Evolutionary conservation across 1,140 invertebrate species (phyloP).

Genomic region (Pseudomyrmex gracilis): DNA sequence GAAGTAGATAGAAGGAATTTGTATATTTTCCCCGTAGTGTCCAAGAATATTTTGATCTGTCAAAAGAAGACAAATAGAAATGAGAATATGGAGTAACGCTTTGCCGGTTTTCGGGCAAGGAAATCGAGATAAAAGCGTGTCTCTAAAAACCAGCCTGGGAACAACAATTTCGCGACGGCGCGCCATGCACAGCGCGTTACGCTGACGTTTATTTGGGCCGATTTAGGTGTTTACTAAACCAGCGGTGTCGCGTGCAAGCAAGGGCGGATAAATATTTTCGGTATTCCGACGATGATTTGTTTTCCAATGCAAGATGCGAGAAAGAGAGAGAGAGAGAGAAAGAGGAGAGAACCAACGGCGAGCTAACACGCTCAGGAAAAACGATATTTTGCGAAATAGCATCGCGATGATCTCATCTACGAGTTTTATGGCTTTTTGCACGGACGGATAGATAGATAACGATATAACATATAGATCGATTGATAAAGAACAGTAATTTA

Average conservation of each 20-base stretch:
- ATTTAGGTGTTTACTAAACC: slow-evolving; percentile 68
- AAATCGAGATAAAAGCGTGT: slow-evolving; percentile 64
- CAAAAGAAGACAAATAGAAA: not conserved
- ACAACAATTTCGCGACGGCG: slow-evolving; percentile 46
- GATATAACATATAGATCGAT: not conserved
- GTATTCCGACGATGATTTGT: slow-evolving; percentile 34
- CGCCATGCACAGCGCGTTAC: slow-evolving; percentile 12
- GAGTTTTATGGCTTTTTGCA: not conserved
- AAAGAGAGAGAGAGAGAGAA: no score
- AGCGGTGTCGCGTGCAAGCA: slow-evolving; percentile 32
- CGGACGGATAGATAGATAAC: slow-evolving; percentile 13
- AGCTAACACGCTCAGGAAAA: slow-evolving; percentile 36
- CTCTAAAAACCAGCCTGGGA: slow-evolving; percentile 26
- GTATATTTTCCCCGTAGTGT: not conserved
- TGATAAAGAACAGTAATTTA: not conserved
- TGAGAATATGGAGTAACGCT: not conserved
- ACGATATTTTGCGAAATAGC: slow-evolving; percentile 11
- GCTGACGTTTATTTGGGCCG: slow-evolving; percentile 60
- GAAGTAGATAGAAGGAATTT: not conserved
- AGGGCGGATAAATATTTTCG: slow-evolving; percentile 59
- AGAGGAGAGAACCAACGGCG: not conserved
- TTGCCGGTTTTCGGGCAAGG: not conserved
- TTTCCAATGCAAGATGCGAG: slow-evolving; percentile 8
- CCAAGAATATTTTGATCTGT: not conserved
- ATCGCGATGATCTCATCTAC: not conserved